Evolutionary conservation across 2,797 vertebrate genomes (phyloP), one percentile per base, ranked within the genome.

Genomic region (Trichosurus vulpecula): DNA sequence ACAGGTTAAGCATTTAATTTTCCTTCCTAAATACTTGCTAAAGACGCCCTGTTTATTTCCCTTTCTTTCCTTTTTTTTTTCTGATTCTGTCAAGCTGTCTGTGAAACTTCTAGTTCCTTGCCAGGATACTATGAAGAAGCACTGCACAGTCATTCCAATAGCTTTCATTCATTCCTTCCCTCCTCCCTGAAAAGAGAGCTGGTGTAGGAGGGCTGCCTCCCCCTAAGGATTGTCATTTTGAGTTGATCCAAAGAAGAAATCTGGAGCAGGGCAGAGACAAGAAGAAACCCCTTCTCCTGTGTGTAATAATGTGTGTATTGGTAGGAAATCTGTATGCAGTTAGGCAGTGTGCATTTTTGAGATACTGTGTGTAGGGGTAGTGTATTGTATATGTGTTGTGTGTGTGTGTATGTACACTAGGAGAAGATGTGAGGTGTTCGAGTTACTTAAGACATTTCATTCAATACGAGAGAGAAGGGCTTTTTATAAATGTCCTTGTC

Each of bases 401-500:
- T 91, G 57, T 53, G 30, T 81, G n/a, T 41, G 27, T 30, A 25
- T 30, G 10, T 54, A 27, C 19, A 31, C 22, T 89, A 56, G 16
- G 5, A 0, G 35, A 25, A 6, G 52, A 25, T 91, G n/a, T 35
- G 6, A 29, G 66, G 31, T 87, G 13, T 47, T 53, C 19, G 74
- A 29, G 12, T 16, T 81, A n/a, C 22, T 92, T 52, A 54, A 95
- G 87, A 93, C 61, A 92, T 27, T 87, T 53, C 52, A 74, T 54
- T 31, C 13, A 56, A 35, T n/a, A 31, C n/a, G 92, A 92, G 66
- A 81, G 93, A 93, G 61, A 87, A 1, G 30, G 16, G 11, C 53
- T 93, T 95, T 94, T 91, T 14, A 9, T 51, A 54, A 90, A 92
- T 54, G 47, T 53, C 81, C 93, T 58, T 66, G 97, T 54, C 91